Conservation (phyloP, 2,113 vertebrate species). For the Picathartes gymnocephalus region DNA sequence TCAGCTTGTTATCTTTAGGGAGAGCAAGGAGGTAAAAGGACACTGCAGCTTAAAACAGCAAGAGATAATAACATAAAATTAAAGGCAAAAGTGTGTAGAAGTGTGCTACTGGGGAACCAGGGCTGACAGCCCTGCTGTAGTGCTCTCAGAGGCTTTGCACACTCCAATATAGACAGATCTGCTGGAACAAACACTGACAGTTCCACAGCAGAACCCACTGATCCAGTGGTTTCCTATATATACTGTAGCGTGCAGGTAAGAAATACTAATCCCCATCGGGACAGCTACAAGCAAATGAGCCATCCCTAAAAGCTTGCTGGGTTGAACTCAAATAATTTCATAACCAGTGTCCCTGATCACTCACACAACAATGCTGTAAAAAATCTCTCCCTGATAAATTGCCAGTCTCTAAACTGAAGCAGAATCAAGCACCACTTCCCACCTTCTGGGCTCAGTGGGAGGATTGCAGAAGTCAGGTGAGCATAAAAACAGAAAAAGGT, state of each 20-base stretch:
- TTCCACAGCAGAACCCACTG: conserved; percentile 45
- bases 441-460: not conserved
- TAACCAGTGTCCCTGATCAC: not conserved
- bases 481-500: not conserved
- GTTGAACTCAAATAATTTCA: not conserved
- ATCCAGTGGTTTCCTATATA: conserved; percentile 48
- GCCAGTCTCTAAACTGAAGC: not conserved
- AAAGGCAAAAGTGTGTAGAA: conserved; percentile 13
- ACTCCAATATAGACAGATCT: conserved; percentile 5
- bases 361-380: not conserved
- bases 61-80: conserved; percentile 40
- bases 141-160: conserved; percentile 26
- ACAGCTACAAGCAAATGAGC: conserved; percentile 57
- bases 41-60: conserved; percentile 34
- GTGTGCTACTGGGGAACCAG: not conserved
- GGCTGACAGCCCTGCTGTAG: not conserved
- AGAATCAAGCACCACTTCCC: not conserved
- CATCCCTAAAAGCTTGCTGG: conserved; percentile 33
- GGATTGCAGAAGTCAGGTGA: not conserved
- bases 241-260: conserved; percentile 34
- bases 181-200: conserved; percentile 50
- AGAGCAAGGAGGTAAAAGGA: conserved; percentile 25
- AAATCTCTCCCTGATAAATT: not conserved
- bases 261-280: conserved; percentile 41
- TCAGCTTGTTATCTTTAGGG: conserved; percentile 28